A percentile compares a stretch with the other conserved stretches of the same genome.
Evolutionary conservation across 2,113 vertebrate species (phyloP).

Genomic region (Phalacrocorax pelagicus): DNA sequence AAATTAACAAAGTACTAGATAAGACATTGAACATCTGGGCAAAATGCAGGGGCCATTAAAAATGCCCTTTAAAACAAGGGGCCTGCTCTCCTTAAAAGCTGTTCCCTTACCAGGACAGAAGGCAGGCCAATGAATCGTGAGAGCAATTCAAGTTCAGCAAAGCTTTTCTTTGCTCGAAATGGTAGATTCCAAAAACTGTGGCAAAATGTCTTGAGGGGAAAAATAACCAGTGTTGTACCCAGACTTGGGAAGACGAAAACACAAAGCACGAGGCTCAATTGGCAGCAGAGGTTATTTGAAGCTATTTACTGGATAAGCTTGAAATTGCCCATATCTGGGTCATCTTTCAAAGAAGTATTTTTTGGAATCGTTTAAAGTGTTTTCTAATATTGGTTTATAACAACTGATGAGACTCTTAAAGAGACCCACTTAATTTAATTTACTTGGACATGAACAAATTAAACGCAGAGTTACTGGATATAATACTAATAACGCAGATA

Average conservation of each 20-base stretch:
- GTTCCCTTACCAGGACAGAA: not conserved
- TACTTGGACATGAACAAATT: not conserved
- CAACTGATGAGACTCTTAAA: not conserved
- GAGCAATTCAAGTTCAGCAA: not conserved
- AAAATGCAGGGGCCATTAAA: not conserved
- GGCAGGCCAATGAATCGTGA: not conserved
- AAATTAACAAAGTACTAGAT: not conserved
- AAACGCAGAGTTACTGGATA: slow-evolving; percentile 11
- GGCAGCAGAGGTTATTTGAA: not conserved
- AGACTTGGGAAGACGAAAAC: not conserved
- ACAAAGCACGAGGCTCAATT: not conserved
- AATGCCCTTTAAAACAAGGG: not conserved
- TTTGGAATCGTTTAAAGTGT: not conserved
- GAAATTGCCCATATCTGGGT: not conserved
- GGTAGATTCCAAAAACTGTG: not conserved
- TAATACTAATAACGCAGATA: not conserved
- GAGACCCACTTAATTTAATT: not conserved
- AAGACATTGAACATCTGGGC: not conserved
- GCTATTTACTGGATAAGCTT: not conserved
- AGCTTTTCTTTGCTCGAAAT: not conserved
- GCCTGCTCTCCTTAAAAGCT: not conserved
- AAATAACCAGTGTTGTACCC: not conserved
- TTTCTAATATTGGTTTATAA: not conserved
- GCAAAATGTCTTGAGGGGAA: not conserved
- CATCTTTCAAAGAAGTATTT: not conserved